phyloP scores from a whole-genome alignment of 2,113 vertebrate species.

The Tilapia sparmanii region DNA sequence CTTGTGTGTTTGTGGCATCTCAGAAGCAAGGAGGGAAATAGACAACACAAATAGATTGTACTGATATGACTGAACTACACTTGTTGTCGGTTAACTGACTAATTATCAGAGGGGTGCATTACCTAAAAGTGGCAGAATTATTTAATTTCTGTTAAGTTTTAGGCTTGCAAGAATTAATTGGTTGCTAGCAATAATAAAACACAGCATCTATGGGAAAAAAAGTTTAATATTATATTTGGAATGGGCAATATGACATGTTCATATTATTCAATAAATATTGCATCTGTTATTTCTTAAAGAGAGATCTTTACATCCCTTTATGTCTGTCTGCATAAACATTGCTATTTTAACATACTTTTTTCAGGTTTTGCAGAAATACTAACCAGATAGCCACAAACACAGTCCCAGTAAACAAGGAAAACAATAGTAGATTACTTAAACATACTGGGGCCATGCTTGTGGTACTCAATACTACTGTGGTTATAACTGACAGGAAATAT shows the following conservation, averaged over 20 bases:
- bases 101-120: not conserved
- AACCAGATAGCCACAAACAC: not conserved
- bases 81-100: not conserved
- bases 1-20: not conserved
- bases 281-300: not conserved
- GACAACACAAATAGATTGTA: not conserved
- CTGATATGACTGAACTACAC: not conserved
- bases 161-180: not conserved
- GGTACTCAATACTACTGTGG: not conserved
- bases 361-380: not conserved
- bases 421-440: not conserved
- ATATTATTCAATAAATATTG: not conserved
- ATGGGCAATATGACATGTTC: not conserved
- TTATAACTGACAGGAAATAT: not conserved
- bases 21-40: not conserved
- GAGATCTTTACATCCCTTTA: not conserved
- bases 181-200: not conserved
- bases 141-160: not conserved
- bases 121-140: not conserved
- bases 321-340: not conserved
- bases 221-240: not conserved
- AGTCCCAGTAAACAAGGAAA: not conserved
- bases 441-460: not conserved
- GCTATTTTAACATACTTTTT: not conserved
- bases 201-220: not conserved